phyloP scores from a whole-genome alignment of 2,113 vertebrate genomes.

The Phalacrocorax pelagicus region DNA sequence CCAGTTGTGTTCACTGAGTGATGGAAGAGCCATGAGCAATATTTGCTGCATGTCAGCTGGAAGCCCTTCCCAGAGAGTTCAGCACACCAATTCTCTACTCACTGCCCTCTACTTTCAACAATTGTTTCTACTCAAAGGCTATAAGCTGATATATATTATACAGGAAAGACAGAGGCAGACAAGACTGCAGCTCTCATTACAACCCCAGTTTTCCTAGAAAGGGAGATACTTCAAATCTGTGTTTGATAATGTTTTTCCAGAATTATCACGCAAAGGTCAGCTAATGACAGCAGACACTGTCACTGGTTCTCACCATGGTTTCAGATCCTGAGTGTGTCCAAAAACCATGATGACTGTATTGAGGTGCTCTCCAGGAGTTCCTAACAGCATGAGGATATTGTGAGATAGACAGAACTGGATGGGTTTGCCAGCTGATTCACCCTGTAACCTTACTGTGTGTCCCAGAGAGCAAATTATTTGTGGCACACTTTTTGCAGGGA shows the following conservation, averaged over 20 bases:
- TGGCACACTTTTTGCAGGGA: not conserved
- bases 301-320: not conserved
- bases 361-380: not conserved
- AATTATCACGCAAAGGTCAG: not conserved
- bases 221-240: not conserved
- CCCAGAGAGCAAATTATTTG: not conserved
- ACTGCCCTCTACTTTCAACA: slow-evolving; percentile 25
- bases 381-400: not conserved
- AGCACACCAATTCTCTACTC: slow-evolving; percentile 42
- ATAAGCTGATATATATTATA: not conserved
- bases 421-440: not conserved
- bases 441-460: rapidly evolving
- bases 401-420: not conserved
- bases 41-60: slow-evolving; percentile 41
- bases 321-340: not conserved
- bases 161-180: not conserved
- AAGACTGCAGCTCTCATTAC: not conserved
- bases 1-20: slow-evolving; percentile 26
- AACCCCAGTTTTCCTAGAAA: not conserved
- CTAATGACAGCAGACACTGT: not conserved
- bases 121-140: not conserved
- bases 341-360: not conserved
- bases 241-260: not conserved
- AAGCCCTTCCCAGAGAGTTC: slow-evolving; percentile 36
- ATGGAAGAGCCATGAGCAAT: slow-evolving; percentile 39